phyloP scores from a whole-genome alignment of 2,113 vertebrate genomes.

The Urocynchramus pylzowi region DNA sequence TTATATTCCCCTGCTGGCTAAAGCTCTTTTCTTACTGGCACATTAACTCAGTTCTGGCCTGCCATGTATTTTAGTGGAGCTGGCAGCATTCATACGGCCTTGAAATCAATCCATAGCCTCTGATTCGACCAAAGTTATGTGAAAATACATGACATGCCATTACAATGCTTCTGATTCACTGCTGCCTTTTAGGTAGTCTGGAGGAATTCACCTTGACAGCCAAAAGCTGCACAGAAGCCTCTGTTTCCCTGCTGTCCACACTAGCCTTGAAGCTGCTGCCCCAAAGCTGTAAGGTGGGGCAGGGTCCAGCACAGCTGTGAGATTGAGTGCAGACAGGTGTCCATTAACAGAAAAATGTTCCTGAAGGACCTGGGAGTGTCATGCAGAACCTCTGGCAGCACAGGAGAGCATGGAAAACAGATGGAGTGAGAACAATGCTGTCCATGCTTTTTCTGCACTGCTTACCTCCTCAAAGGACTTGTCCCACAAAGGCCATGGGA shows the following conservation, averaged over 20 bases:
- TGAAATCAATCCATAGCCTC: not conserved
- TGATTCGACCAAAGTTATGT: not conserved
- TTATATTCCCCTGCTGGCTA: not conserved
- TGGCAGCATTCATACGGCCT: not conserved
- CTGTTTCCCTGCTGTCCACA: accelerated
- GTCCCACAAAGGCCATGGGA: not conserved
- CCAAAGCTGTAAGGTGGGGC: accelerated
- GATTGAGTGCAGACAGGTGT: not conserved
- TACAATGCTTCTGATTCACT: not conserved
- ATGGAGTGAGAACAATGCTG: not conserved
- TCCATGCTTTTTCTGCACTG: not conserved
- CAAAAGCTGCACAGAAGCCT: not conserved
- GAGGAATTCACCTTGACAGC: not conserved
- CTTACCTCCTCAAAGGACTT: not conserved
- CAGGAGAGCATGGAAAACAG: accelerated
- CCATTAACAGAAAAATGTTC: not conserved
- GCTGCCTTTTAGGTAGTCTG: not conserved
- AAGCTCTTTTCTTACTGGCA: not conserved
- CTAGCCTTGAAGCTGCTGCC: not conserved
- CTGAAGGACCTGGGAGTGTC: too few relatives aligned
- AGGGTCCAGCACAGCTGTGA: not conserved
- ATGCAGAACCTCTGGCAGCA: not conserved
- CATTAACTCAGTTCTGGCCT: not conserved
- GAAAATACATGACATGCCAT: not conserved
- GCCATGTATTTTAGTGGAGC: not conserved